Evolutionary conservation across 2,888 invertebrate genomes (phyloP).

Genomic region (Heliconius ismenius): DNA sequence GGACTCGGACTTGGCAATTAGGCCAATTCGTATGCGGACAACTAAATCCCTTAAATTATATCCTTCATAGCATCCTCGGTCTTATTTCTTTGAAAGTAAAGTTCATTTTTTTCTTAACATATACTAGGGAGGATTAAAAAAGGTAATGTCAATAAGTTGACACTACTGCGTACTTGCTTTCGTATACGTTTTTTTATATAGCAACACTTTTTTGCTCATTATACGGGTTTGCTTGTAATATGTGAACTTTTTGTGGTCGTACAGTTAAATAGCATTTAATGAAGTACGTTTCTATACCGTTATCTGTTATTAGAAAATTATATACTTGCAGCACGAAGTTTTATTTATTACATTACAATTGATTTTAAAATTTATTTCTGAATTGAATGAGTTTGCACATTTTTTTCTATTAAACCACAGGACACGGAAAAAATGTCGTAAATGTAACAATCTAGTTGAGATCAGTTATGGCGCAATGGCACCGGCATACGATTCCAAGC

Average conservation of each 20-base stretch:
- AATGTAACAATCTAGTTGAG: neutral
- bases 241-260: neutral
- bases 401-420: neutral
- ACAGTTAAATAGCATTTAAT: constrained; percentile 9
- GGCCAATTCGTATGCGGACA: constrained; percentile 40
- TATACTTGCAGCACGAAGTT: neutral
- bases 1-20: constrained; percentile 44
- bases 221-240: neutral
- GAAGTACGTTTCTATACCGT: neutral
- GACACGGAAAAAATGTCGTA: neutral
- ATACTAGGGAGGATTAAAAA: neutral
- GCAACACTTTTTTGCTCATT: constrained; percentile 24
- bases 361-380: neutral
- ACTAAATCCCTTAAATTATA: constrained; percentile 33
- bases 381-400: neutral
- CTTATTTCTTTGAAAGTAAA: constrained; percentile 12
- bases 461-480: no score
- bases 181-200: constrained; percentile 21
- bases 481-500: no score
- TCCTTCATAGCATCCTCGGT: neutral
- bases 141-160: constrained; percentile 24
- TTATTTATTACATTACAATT: neutral
- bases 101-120: neutral
- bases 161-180: constrained; percentile 16
- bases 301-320: neutral